Evolutionary conservation across 2,888 invertebrate genomes (phyloP).

Genomic region (Caenorhabditis sp.): DNA sequence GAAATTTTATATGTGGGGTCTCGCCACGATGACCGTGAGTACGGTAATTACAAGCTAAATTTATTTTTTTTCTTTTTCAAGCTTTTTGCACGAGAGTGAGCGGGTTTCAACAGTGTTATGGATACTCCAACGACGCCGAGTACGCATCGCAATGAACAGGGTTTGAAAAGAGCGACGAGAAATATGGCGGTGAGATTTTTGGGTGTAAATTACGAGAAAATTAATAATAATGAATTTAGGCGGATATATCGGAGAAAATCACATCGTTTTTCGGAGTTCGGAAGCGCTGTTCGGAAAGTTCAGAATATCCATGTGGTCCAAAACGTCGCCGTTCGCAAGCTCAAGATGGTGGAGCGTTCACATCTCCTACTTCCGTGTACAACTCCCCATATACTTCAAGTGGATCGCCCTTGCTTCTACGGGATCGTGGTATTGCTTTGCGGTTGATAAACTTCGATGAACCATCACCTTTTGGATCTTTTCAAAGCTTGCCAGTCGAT

Average conservation of each 20-base stretch:
- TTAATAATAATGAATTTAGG: not conserved
- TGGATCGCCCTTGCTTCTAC: not conserved
- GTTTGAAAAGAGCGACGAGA: not conserved
- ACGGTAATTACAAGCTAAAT: not conserved
- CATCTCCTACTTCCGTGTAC: constrained; percentile 2
- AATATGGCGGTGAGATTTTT: not conserved
- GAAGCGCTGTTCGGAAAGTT: not conserved
- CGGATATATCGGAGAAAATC: not conserved
- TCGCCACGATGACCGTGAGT: not conserved
- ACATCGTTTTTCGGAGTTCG: constrained; percentile 4
- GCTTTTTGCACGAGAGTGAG: not conserved
- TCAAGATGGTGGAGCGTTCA: not conserved
- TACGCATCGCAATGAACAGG: not conserved
- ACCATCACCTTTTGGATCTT: constrained; percentile 17
- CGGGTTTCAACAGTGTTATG: not conserved
- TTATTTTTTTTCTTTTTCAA: not conserved
- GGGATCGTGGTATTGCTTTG: not conserved
- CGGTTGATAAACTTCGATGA: not conserved
- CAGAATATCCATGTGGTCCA: not conserved
- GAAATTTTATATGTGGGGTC: not conserved
- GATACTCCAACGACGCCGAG: not conserved
- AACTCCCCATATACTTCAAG: not conserved
- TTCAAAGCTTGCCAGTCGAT: constrained; percentile 19
- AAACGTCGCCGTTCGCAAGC: constrained; percentile 2
- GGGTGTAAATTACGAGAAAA: no score